Conservation (phyloP, 2,888 invertebrate genomes). For the Sabatieria punctata region DNA sequence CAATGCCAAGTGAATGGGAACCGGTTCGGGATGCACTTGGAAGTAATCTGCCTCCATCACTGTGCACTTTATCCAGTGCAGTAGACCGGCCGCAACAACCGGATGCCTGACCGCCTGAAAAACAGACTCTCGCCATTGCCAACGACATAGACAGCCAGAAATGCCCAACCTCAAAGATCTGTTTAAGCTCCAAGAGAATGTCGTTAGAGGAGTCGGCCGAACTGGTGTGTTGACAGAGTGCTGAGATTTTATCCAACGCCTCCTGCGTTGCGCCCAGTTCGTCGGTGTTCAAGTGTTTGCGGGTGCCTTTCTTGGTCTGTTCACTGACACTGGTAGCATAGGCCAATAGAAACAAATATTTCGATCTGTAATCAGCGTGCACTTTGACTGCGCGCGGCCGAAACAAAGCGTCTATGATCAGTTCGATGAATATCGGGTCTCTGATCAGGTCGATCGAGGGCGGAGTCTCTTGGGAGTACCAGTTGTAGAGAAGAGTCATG, state of each 20-base stretch:
- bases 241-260: neutral
- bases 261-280: neutral
- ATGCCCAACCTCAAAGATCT: no score
- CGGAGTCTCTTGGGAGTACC: conserved; percentile 64
- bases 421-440: conserved; percentile 62
- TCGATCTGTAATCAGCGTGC: conserved; percentile 88
- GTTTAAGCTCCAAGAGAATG: no score
- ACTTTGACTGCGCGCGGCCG: conserved; percentile 52
- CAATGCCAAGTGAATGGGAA: conserved; percentile 80
- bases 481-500: conserved; percentile 51
- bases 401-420: conserved; percentile 79
- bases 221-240: neutral
- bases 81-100: conserved; percentile 79
- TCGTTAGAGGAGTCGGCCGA: no score
- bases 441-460: conserved; percentile 84
- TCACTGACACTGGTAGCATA: no score
- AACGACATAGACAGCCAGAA: conserved; percentile 4
- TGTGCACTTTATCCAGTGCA: conserved; percentile 83
- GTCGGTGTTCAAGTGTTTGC: neutral
- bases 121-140: neutral
- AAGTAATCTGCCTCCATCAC: conserved; percentile 90
- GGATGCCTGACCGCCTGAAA: conserved; percentile 50
- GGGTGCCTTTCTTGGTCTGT: no score
- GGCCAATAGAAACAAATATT: conserved; percentile 81
- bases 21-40: conserved; percentile 79